Evolutionary conservation across 2,113 vertebrate genomes (phyloP), one percentile per base, ranked within the genome.

Genomic region (Takifugu bimaculatus): DNA sequence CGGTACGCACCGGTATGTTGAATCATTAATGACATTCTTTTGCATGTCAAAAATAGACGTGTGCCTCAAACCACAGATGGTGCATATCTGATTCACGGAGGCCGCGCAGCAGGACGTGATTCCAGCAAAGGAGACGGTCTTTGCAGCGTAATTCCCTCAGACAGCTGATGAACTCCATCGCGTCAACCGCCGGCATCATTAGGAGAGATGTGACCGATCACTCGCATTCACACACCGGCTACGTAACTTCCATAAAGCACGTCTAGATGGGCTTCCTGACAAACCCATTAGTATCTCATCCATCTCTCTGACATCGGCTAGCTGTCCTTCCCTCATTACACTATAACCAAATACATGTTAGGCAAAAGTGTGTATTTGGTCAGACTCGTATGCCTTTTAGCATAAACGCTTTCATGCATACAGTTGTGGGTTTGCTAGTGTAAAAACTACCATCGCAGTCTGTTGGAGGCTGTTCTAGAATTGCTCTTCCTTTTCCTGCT

Each of bases 31-130:
- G 45, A 53, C 59, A 78, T 77, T 79, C 66, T 35, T 72, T 77
- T 87, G 85, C 87, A 89, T 89, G 87, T 70, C 82, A 77, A 60
- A 68, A 80, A 47, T 57, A 81, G 63, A 74, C 15, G 35, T 53
- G 63, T 51, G 65, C 67, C 73, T 79, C 62, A 53, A 25, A 68
- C 13, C 68, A 70, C 75, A 73, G 60, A 78, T 48, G 65, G 51
- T 42, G 54, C 62, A 32, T 71, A 52, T 77, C 74, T 80, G 61
- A 78, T 85, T 55, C 51, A 75, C 29, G 11, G 61, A 68, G 58
- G 75, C 53, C 4, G 32, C 62, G 51, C 32, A 28, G 29, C 2
- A 0, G 68, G 27, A 60, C 58, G 74, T 83, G 65, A 11, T 67
- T 77, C 73, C 50, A 71, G 52, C 43, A 45, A 61, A 56, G 50